A percentile compares a stretch with the other conserved stretches of the same genome.
Conservation (phyloP, 2,888 invertebrate genomes). For the Neoaliturus tenellus region DNA sequence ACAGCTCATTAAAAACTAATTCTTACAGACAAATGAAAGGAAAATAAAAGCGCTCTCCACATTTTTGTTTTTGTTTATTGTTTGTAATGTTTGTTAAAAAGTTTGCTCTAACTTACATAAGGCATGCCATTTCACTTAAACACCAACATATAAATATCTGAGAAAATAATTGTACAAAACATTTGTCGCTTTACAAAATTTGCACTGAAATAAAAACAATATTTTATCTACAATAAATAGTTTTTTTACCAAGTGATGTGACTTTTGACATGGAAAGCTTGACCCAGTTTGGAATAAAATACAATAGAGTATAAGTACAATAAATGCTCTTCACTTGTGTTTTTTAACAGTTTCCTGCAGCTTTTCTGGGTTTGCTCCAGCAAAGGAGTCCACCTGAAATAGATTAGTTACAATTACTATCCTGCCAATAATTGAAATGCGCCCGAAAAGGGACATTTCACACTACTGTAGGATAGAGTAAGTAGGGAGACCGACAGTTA, state of each 20-base stretch:
- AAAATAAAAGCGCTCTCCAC: neutral
- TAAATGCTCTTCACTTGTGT: slow-evolving; percentile 72
- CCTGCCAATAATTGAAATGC: neutral
- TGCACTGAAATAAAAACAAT: neutral
- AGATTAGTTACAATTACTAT: neutral
- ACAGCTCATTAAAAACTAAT: neutral
- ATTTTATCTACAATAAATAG: slow-evolving; percentile 14
- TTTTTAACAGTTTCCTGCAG: slow-evolving; percentile 78
- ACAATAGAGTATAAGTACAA: neutral
- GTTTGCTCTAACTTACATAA: slow-evolving; percentile 10
- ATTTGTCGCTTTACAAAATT: slow-evolving; percentile 15
- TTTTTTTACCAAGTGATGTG: slow-evolving; percentile 16
- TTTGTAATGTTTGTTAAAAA: slow-evolving; percentile 2
- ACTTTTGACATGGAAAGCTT: slow-evolving; percentile 49
- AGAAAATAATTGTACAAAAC: slow-evolving; percentile 33
- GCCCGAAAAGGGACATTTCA: neutral
- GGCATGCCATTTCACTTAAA: neutral
- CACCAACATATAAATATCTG: slow-evolving; percentile 33
- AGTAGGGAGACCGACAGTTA: neutral
- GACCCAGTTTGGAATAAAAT: slow-evolving; percentile 11
- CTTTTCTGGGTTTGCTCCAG: slow-evolving; percentile 86
- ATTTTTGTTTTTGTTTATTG: neutral
- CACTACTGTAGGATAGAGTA: neutral
- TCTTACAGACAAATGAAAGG: neutral
- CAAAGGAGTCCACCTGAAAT: slow-evolving; percentile 79